A percentile compares a stretch with the other conserved stretches of the same genome.
These are phyloP conservation scores for Podargus strigoides DNA, from an alignment of 2,797 vertebrate genomes.

Conservation along the genomic window DNA sequence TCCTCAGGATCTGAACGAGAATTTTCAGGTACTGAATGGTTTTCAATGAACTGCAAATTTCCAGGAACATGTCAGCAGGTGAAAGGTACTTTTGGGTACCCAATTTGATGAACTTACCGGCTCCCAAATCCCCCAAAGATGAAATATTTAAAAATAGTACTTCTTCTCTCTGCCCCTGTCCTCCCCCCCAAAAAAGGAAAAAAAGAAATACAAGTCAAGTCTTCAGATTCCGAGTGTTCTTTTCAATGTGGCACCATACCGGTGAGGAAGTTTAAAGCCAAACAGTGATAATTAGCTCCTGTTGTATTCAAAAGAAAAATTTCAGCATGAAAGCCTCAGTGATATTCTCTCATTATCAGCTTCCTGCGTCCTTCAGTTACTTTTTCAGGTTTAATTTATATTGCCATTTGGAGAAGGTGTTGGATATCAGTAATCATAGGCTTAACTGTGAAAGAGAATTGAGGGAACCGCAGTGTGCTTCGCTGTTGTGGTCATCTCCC, in stretches of 20 bases:
- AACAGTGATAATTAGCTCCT: neutral
- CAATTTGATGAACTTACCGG: neutral
- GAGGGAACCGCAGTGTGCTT: neutral
- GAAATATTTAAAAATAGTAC: neutral
- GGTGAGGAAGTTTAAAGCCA: neutral
- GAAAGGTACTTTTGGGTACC: neutral
- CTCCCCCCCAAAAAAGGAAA: neutral
- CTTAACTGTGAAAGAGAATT: neutral
- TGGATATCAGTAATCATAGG: neutral
- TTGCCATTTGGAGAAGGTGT: neutral
- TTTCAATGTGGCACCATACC: neutral
- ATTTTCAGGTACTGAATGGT: neutral
- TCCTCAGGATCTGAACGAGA: neutral
- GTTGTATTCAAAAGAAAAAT: neutral
- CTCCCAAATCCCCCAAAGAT: neutral
- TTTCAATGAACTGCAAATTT: neutral
- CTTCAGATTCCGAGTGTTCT: neutral
- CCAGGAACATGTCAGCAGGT: neutral
- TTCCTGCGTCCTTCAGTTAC: neutral
- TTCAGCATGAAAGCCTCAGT: neutral
- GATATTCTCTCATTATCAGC: neutral
- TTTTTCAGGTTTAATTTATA: neutral
- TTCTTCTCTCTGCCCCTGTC: neutral
- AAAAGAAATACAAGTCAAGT: neutral
- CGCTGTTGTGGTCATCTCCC: neutral